Conservation (phyloP, 2,888 invertebrate species). For the Eupithecia exiguata region DNA sequence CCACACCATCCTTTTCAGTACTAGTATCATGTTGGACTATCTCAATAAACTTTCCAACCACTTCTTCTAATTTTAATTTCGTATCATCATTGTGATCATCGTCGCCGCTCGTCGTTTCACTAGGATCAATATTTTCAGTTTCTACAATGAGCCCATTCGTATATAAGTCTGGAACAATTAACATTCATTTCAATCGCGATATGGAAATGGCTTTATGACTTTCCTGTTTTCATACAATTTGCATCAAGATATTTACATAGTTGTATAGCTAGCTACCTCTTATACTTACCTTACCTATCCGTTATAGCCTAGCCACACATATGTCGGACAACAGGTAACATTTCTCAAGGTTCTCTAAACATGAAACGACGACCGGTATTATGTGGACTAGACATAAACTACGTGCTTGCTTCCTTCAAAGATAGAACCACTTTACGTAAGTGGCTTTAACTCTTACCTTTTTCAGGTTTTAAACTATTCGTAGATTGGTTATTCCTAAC, state of each 20-base stretch:
- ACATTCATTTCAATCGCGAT: slow-evolving; percentile 14
- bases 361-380: slow-evolving; percentile 42
- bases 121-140: slow-evolving; percentile 35
- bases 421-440: slow-evolving; percentile 28
- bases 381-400: slow-evolving; percentile 29
- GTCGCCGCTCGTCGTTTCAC: slow-evolving; percentile 21
- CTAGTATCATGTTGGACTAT: slow-evolving; percentile 32
- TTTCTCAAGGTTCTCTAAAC: slow-evolving; percentile 45
- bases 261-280: slow-evolving; percentile 30
- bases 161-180: slow-evolving; percentile 40
- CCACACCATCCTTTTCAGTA: slow-evolving; percentile 30
- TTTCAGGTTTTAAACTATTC: slow-evolving; percentile 53
- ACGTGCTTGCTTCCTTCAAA: slow-evolving; percentile 27
- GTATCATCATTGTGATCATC: slow-evolving; percentile 49
- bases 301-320: slow-evolving; percentile 25
- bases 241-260: slow-evolving; percentile 27
- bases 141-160: slow-evolving; percentile 44
- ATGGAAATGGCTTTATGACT: slow-evolving; percentile 16
- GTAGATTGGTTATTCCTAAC: slow-evolving; percentile 66
- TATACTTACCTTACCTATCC: slow-evolving; percentile 23
- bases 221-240: slow-evolving; percentile 47
- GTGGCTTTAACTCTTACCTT: slow-evolving; percentile 50
- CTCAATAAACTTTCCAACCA: slow-evolving; percentile 69
- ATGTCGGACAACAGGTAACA: slow-evolving; percentile 43
- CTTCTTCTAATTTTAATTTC: slow-evolving; percentile 63